A percentile compares a stretch with the other conserved stretches of the same genome.
These are phyloP conservation scores for Anser cygnoides DNA, from an alignment of 2,113 vertebrate species.

Conservation along the genomic window DNA sequence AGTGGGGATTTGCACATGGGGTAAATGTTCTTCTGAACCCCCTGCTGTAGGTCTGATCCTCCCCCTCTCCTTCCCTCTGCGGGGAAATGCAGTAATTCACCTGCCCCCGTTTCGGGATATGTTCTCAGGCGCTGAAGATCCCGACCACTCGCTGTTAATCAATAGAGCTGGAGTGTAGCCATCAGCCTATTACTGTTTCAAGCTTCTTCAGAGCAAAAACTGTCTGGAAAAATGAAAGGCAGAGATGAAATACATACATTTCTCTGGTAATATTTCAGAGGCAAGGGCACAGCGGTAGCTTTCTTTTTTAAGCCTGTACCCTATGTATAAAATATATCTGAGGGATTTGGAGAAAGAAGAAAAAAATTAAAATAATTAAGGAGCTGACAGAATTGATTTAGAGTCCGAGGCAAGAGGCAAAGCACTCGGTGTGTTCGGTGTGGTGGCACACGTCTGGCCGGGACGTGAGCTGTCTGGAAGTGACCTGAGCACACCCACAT, in stretches of 20 bases:
- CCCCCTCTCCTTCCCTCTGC: not conserved
- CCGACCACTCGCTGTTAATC: conserved; percentile 58
- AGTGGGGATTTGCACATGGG: not conserved
- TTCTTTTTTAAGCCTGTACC: conserved; percentile 44
- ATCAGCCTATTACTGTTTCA: conserved; percentile 56
- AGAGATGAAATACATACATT: conserved; percentile 54
- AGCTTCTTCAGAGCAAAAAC: conserved; percentile 44
- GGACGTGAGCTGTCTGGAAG: not conserved
- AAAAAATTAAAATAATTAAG: conserved; percentile 65
- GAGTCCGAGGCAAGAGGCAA: not conserved
- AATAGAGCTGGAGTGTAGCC: conserved; percentile 45
- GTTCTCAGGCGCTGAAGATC: conserved; percentile 27
- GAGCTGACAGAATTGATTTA: conserved; percentile 51
- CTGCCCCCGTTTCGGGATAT: not conserved
- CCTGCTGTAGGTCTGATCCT: not conserved
- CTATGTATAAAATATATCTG: conserved; percentile 53
- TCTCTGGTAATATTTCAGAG: conserved; percentile 59
- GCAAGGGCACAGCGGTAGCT: conserved; percentile 38
- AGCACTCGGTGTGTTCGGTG: not conserved
- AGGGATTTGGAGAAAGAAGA: conserved; percentile 47
- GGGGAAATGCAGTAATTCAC: not conserved
- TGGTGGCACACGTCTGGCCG: not conserved
- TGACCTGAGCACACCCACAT: not conserved
- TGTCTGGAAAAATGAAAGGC: conserved; percentile 52
- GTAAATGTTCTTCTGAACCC: not conserved